These are phyloP conservation scores for Polyodon spathula DNA, from an alignment of 2,113 vertebrate genomes.

Conservation along the genomic window DNA sequence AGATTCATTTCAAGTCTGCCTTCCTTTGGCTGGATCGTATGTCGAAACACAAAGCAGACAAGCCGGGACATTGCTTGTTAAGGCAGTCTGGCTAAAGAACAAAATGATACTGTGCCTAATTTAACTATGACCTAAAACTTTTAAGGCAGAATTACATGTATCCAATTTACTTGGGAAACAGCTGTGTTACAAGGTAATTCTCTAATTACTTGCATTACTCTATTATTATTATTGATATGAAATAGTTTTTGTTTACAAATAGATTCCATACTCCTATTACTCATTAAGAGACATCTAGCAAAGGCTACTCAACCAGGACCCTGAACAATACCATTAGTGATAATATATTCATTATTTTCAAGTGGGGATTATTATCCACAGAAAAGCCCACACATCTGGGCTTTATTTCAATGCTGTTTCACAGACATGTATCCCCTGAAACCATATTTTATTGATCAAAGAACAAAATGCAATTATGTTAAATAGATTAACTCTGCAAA, in stretches of 20 bases:
- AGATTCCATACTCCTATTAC: too few relatives aligned
- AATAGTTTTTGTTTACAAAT: too few relatives aligned
- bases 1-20: slow-evolving; percentile 2
- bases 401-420: background rate
- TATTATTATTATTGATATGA: too few relatives aligned
- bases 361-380: background rate
- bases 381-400: background rate
- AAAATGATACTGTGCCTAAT: background rate
- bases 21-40: background rate
- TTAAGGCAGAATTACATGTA: too few relatives aligned
- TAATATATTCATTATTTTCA: background rate
- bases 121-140: too few relatives aligned
- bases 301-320: too few relatives aligned
- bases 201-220: too few relatives aligned
- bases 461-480: background rate
- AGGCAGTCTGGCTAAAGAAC: background rate
- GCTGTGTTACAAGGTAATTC: too few relatives aligned
- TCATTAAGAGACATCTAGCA: too few relatives aligned
- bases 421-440: background rate
- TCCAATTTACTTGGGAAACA: too few relatives aligned
- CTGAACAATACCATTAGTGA: too few relatives aligned
- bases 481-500: background rate
- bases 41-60: background rate
- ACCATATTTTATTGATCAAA: background rate
- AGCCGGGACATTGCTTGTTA: background rate